Evolutionary conservation across 2,797 vertebrate genomes (phyloP), one percentile per base, ranked within the genome.

Genomic region (Acanthurus tractus): DNA sequence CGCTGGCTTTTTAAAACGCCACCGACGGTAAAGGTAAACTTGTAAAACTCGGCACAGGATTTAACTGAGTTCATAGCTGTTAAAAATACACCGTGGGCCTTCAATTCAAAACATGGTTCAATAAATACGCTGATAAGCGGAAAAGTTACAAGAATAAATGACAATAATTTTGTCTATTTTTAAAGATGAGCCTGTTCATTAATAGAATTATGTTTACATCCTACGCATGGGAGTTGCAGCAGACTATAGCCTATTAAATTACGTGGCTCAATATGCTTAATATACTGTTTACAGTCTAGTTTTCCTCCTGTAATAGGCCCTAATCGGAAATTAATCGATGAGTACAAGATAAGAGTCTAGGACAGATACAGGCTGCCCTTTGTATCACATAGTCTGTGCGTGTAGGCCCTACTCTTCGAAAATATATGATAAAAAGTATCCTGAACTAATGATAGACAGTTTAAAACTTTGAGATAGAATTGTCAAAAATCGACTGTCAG

Each of bases 401-500:
- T 34, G 7, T 3, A 34, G 29, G 29, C 29, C 29, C 5, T 7
- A 34, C 29, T 34, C 29, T 34, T 34, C 29, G 29, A 34, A 34
- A 34, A 34, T 34, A 34, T 34, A 34, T 34, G 29, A 34, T 34
- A 34, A 34, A 34, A 34, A 34, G 5, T 34, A 34, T 34, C 29
- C 29, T 34, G 7, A 6, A 34, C 29, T 34, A 34, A 56, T 52
- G 22, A 54, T 23, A 38, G 17, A 56, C 57, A 15, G 2, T 6
- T 22, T 29, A 48, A 55, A 65, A 70, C 46, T 70, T 36, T 7
- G 29, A 45, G 62, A 44, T 89, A 92, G 90, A 92, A 94, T 94
- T 88, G 96, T 95, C 95, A 72, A 61, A 9, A 95, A 96, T 94
- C 90, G 95, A 95, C 95, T 96, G 96, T 96, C 95, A 96, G 75